These are phyloP conservation scores for Dasysyrphus tricinctus DNA, from an alignment of 2,888 invertebrate species.

Conservation along the genomic window DNA sequence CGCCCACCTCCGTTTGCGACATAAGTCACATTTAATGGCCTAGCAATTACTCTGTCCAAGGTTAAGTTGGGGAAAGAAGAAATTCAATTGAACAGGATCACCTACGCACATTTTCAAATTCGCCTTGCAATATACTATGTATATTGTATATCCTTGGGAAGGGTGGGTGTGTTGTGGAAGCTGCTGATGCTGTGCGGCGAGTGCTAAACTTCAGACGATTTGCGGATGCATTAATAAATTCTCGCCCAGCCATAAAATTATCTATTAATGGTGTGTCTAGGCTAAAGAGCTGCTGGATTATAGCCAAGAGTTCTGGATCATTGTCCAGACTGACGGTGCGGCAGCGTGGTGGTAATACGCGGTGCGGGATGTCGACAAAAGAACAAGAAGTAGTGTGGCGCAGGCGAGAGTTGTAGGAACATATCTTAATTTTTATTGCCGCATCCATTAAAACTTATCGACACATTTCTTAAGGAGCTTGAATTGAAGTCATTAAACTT, in stretches of 20 bases:
- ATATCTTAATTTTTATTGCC: constrained; percentile 72
- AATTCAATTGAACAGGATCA: constrained; percentile 68
- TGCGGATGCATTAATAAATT: constrained; percentile 67
- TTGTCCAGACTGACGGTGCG: constrained; percentile 10
- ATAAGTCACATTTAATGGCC: constrained; percentile 66
- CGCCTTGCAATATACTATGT: not conserved
- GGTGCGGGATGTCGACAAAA: not conserved
- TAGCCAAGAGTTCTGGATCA: constrained; percentile 4
- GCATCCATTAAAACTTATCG: constrained; percentile 73
- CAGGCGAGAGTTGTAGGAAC: constrained; percentile 1
- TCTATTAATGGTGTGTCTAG: constrained; percentile 41
- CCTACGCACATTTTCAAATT: constrained; percentile 30
- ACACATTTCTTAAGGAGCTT: constrained; percentile 71
- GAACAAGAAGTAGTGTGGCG: not conserved
- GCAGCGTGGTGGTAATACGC: too few species aligned
- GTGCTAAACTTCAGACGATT: constrained; percentile 53
- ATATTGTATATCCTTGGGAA: not conserved
- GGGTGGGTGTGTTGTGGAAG: not conserved
- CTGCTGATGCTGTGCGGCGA: not conserved
- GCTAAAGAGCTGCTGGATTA: constrained; percentile 55
- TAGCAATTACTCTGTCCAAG: constrained; percentile 58
- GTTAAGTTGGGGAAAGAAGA: constrained; percentile 20
- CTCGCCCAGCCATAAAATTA: constrained; percentile 34
- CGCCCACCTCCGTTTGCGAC: constrained; percentile 43
- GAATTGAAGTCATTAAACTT: constrained; percentile 72